phyloP scores from a whole-genome alignment of 2,888 invertebrate species.

The Sicus ferrugineus region DNA sequence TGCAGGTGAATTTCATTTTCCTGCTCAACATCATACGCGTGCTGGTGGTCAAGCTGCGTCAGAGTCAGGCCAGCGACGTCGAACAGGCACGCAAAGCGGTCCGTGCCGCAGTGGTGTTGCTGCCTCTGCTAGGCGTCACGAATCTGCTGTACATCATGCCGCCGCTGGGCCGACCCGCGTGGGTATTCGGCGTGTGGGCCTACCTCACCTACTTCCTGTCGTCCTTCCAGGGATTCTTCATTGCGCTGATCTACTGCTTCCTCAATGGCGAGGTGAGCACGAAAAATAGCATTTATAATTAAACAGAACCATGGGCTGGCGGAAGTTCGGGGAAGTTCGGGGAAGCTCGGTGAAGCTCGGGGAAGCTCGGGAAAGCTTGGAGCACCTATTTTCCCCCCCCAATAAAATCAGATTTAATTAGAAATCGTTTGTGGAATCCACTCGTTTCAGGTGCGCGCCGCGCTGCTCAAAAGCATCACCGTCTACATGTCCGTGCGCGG shows the following conservation, averaged over 20 bases:
- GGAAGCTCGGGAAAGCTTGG: no score
- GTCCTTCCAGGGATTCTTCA: conserved; percentile 86
- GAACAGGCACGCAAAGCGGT: conserved; percentile 82
- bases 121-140: conserved; percentile 83
- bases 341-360: no score
- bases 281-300: not conserved
- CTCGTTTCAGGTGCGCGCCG: conserved; percentile 64
- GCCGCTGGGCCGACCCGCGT: conserved; percentile 72
- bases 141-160: conserved; percentile 79
- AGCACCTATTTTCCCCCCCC: no score
- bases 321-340: not conserved
- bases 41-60: conserved; percentile 76
- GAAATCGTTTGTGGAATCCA: no score
- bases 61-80: conserved; percentile 77
- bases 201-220: conserved; percentile 80
- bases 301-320: not conserved
- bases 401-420: no score
- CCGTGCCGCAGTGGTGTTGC: conserved; percentile 78
- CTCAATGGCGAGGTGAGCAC: conserved; percentile 82
- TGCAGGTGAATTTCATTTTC: conserved; percentile 80
- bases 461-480: conserved; percentile 64
- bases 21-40: conserved; percentile 82
- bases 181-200: conserved; percentile 81
- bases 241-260: conserved; percentile 83
- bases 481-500: conserved; percentile 65